These are phyloP conservation scores for Mycalesis mineus DNA, from an alignment of 2,888 invertebrate genomes.

Conservation along the genomic window DNA sequence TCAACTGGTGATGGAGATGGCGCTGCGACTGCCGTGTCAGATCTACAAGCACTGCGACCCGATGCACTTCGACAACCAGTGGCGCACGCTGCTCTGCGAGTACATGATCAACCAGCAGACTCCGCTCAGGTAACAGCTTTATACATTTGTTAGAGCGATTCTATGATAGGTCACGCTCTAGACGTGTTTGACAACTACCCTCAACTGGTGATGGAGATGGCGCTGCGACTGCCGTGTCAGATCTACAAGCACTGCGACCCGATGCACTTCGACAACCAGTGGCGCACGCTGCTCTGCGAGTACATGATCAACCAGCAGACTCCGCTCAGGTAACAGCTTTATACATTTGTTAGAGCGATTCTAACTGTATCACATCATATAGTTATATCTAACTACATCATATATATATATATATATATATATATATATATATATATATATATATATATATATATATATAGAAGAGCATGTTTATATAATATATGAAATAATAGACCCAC, in stretches of 20 bases:
- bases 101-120: slow-evolving; percentile 97
- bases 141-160: too few species aligned
- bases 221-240: slow-evolving; percentile 94
- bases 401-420: too few species aligned
- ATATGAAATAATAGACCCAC: too few species aligned
- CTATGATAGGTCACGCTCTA: slow-evolving; percentile 46
- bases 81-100: slow-evolving; percentile 91
- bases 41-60: slow-evolving; percentile 88
- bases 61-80: slow-evolving; percentile 79
- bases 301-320: slow-evolving; percentile 97
- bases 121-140: slow-evolving; percentile 85
- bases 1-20: slow-evolving; percentile 96
- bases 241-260: slow-evolving; percentile 88
- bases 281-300: slow-evolving; percentile 91
- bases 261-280: slow-evolving; percentile 79
- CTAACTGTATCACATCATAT: too few species aligned
- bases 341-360: too few species aligned
- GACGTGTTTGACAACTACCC: slow-evolving; percentile 97
- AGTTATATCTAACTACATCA: too few species aligned
- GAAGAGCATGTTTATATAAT: too few species aligned
- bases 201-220: slow-evolving; percentile 96
- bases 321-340: too few species aligned
- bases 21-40: slow-evolving; percentile 94
- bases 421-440: too few species aligned
- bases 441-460: too few species aligned